phyloP scores from a whole-genome alignment of 2,113 vertebrate genomes.

The Engystomops pustulosus region DNA sequence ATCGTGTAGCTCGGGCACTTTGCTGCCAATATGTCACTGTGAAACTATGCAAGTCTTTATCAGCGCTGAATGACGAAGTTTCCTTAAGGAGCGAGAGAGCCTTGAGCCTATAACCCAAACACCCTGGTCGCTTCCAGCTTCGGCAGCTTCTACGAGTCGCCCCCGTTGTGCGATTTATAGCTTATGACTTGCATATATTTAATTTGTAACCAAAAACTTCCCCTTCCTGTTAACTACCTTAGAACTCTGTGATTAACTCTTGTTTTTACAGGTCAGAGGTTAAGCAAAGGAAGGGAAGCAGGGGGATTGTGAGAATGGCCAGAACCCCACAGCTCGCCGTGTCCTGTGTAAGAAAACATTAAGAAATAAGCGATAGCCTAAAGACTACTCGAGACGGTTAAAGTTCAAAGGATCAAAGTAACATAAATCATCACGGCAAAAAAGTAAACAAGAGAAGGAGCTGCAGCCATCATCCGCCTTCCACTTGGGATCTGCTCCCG shows the following conservation, averaged over 20 bases:
- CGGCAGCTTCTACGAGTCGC: slow-evolving; percentile 78
- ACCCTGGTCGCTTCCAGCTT: slow-evolving; percentile 75
- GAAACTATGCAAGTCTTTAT: slow-evolving; percentile 2
- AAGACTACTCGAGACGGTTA: slow-evolving; percentile 64
- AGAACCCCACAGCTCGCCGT: slow-evolving; percentile 71
- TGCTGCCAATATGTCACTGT: not conserved
- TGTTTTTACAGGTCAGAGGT: slow-evolving; percentile 93
- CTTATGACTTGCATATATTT: slow-evolving; percentile 94
- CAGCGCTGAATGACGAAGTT: slow-evolving; percentile 44
- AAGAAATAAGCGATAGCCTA: slow-evolving; percentile 65
- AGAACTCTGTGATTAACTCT: slow-evolving; percentile 87
- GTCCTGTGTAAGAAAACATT: slow-evolving; percentile 63
- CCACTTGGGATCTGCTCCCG: slow-evolving; percentile 61
- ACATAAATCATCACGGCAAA: slow-evolving; percentile 62
- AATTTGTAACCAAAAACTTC: slow-evolving; percentile 99
- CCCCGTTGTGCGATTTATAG: slow-evolving; percentile 84
- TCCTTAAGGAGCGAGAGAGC: slow-evolving; percentile 61
- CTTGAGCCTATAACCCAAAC: slow-evolving; percentile 73
- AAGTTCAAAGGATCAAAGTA: slow-evolving; percentile 76
- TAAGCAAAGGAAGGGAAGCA: slow-evolving; percentile 96
- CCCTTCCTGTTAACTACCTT: slow-evolving; percentile 85
- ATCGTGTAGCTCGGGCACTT: not conserved
- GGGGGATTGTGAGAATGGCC: slow-evolving; percentile 77
- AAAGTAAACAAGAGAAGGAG: slow-evolving; percentile 62
- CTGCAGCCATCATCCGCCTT: slow-evolving; percentile 59